Percentiles rank a stretch among this genome's conserved stretches.
phyloP scores from a whole-genome alignment of 2,888 invertebrate genomes.

The Petrolisthes manimaculis region DNA sequence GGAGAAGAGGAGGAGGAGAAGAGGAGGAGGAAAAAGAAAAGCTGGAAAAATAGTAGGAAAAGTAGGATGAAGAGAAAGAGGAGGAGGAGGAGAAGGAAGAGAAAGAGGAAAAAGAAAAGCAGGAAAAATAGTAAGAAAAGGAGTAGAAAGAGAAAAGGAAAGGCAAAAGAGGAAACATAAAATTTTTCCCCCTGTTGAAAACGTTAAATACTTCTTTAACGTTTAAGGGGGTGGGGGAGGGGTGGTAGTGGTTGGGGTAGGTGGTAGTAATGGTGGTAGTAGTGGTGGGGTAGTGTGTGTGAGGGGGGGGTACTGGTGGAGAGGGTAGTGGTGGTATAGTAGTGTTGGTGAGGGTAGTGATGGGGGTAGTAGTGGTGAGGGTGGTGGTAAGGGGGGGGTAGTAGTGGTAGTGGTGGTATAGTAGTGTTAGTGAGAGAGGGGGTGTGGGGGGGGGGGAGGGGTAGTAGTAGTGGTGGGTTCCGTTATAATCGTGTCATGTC shows the following conservation, averaged over 20 bases:
- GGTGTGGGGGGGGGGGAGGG: neutral
- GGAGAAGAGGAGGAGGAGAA: neutral
- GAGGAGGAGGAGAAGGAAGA: neutral
- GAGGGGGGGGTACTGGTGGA: neutral
- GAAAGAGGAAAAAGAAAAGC: neutral
- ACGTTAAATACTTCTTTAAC: neutral
- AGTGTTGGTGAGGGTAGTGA: neutral
- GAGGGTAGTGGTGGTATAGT: neutral
- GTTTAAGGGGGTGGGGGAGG: neutral
- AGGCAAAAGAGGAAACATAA: neutral
- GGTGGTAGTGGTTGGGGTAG: neutral
- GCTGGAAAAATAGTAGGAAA: neutral
- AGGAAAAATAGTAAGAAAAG: neutral
- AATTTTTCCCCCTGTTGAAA: neutral
- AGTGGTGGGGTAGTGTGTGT: neutral
- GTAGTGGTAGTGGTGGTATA: neutral
- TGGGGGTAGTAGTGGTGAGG: neutral
- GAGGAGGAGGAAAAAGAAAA: neutral
- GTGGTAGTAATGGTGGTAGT: neutral
- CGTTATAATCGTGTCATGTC: too few relatives aligned
- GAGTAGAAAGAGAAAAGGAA: too few relatives aligned
- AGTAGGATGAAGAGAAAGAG: neutral
- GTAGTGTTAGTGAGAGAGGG: neutral
- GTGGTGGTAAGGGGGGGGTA: neutral
- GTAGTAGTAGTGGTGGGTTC: neutral